Conservation (phyloP, 2,113 vertebrate genomes). For the Macrotis lagotis region DNA sequence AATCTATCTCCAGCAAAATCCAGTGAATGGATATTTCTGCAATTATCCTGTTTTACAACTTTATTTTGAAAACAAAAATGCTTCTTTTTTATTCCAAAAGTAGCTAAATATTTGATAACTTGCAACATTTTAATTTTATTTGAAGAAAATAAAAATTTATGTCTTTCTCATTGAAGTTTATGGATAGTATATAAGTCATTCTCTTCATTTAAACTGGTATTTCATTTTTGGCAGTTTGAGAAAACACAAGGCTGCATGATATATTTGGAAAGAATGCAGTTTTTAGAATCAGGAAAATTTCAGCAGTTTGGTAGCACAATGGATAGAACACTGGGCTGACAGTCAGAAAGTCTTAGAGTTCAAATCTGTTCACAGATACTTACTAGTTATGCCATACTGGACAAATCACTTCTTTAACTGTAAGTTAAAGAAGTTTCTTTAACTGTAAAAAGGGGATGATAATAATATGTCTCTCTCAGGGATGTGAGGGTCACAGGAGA, state of each 20-base stretch:
- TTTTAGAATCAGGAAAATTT: background rate
- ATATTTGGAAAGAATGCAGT: background rate
- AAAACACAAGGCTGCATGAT: background rate
- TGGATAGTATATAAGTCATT: background rate
- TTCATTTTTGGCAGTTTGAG: background rate
- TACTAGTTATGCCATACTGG: background rate
- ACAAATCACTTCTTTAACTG: too few relatives aligned
- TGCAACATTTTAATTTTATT: background rate
- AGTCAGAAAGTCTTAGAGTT: background rate
- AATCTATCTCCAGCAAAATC: background rate
- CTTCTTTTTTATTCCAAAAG: background rate
- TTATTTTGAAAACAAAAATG: background rate
- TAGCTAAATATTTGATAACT: background rate
- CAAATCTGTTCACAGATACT: background rate
- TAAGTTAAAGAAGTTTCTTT: too few relatives aligned
- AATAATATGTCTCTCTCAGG: background rate
- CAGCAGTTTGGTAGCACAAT: background rate
- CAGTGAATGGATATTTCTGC: background rate
- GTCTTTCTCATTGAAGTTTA: background rate
- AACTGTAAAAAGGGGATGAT: background rate
- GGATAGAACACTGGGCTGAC: background rate
- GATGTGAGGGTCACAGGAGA: background rate
- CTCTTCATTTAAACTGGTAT: background rate
- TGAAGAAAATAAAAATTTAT: background rate
- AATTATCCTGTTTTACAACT: background rate